Conservation (phyloP, 2,888 invertebrate species). For the Chrysomela aeneicollis region DNA sequence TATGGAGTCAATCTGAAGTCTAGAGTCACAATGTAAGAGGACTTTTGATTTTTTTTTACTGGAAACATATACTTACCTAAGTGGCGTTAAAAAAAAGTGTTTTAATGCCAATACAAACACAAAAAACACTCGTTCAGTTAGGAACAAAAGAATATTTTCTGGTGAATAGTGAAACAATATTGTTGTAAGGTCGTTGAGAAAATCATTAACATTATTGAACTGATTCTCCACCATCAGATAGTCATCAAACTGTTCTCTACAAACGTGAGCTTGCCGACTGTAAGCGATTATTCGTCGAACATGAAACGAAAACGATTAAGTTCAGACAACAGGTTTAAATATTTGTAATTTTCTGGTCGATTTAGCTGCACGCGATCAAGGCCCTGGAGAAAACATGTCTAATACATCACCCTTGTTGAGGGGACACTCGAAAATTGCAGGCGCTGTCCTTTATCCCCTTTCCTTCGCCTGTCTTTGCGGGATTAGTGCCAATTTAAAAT, state of each 20-base stretch:
- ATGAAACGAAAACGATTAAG: conserved; percentile 21
- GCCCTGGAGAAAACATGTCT: conserved; percentile 47
- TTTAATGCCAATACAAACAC: too few relatives aligned
- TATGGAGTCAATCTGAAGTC: too few relatives aligned
- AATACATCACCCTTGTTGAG: conserved; percentile 50
- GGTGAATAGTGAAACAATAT: too few relatives aligned
- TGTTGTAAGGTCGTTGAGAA: too few relatives aligned
- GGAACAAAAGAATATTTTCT: too few relatives aligned
- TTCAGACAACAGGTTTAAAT: conserved; percentile 38
- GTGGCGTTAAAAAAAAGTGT: too few relatives aligned
- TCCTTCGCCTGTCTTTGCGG: conserved; percentile 50
- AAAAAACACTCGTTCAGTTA: too few relatives aligned
- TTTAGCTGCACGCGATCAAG: conserved; percentile 47
- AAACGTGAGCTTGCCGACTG: conserved; percentile 4
- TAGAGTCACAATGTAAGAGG: too few relatives aligned
- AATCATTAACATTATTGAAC: not conserved
- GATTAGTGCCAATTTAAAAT: conserved; percentile 56
- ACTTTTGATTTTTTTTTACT: too few relatives aligned
- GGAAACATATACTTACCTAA: too few relatives aligned
- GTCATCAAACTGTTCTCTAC: not conserved
- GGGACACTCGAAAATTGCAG: conserved; percentile 56
- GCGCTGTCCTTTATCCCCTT: conserved; percentile 43
- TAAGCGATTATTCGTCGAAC: conserved; percentile 8
- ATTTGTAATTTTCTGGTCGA: conserved; percentile 52
- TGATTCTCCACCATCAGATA: not conserved